phyloP scores from a whole-genome alignment of 2,113 vertebrate genomes.

The Rutilus rutilus region DNA sequence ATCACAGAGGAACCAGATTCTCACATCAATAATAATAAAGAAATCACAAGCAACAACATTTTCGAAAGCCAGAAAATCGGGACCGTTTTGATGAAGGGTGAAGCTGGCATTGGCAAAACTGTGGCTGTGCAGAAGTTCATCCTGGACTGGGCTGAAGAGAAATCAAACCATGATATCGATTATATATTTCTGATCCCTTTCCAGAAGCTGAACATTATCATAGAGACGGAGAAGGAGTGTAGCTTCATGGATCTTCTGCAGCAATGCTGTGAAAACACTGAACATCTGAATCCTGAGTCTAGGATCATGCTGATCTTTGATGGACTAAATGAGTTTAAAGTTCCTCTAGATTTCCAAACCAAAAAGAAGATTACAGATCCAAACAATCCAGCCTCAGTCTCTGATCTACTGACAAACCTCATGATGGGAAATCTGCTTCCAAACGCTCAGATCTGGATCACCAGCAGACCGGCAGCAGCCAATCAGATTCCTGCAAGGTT shows the following conservation, averaged over 20 bases:
- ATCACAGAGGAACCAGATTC: neutral
- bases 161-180: neutral
- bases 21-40: no score
- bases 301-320: neutral
- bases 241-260: neutral
- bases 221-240: neutral
- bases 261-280: neutral
- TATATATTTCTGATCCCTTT: neutral
- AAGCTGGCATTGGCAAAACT: neutral
- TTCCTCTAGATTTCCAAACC: neutral
- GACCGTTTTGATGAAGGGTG: neutral
- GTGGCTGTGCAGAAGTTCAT: neutral
- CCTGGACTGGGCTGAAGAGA: neutral
- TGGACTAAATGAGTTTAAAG: neutral
- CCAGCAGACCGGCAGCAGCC: neutral
- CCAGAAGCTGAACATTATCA: neutral
- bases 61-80: neutral
- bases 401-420: neutral
- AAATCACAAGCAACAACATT: neutral
- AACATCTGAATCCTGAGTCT: neutral
- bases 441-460: neutral
- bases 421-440: neutral
- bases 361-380: neutral
- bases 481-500: neutral
- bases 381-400: neutral